Base-by-base conservation (phyloP, 2,113 vertebrate genomes). In the Tetrao urogallus region DNA sequence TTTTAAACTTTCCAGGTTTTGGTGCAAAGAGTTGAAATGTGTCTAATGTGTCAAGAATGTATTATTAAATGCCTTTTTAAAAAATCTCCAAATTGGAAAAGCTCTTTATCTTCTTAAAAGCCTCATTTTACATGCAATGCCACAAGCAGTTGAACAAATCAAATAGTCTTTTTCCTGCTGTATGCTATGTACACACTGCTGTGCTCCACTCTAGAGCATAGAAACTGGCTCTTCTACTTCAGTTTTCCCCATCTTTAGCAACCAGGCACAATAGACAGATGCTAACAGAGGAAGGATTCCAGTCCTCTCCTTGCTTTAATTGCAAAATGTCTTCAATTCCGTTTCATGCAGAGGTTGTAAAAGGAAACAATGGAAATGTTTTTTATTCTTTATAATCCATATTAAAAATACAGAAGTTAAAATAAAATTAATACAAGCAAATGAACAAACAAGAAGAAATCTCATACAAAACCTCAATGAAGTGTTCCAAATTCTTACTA, bases 241-340 rank as follows among this genome's bases (percentile, higher is more conserved):
- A 4, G 9, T 83, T 77, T 73, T 66, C 8, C 27, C 19, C 6
- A 15, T 66, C 30, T 83, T 65, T 38, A 32, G 28, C 8, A 71
- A 30, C 19, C 13, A 21, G n/a, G n/a, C 22, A 28, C 2, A 45
- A 36, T 7, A 63, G 56, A 88, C 47, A 71, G 66, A 64, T 36
- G 7, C 4, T 86, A 60, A n/a, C 36, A 74, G 70, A 71, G 11
- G 10, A 90, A 20, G 5, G 28, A 45, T 45, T 24, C 18, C 13
- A 19, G 7, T 4, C 7, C 7, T 10, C 8, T 8, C 3, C 30
- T 45, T 5, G 0, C 50, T 70, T 66, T 40, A 17, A 28, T 18
- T 32, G 14, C 4, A 52, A 52, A 52, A 52, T 50, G 36, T 40
- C 24, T 90, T 72, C 19, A 64, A 3, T 17, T 1, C 12, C 3